Evolutionary conservation across 2,888 invertebrate genomes (phyloP), one percentile per base, ranked within the genome.

Genomic region (Pyrrhia umbra): DNA sequence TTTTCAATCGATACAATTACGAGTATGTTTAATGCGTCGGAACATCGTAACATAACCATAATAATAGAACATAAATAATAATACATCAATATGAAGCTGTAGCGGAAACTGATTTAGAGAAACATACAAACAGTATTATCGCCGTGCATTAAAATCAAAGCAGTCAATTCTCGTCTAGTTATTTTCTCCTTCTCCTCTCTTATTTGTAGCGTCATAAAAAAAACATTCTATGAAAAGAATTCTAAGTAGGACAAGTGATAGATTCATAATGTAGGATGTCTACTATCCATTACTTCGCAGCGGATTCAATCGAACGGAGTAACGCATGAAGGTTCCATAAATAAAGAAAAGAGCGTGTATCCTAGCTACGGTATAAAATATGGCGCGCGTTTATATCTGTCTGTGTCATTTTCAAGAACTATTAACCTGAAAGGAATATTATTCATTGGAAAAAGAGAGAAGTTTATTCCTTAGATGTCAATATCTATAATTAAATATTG

Each of bases 1-100:
- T 71, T 65, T 49, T 60, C 55, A 67, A 71, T 75, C 65, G 61
- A 80, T 77, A 59, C 77, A 78, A 75, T 55, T 69, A n/a, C n/a
- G 13, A n/a, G n/a, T 34, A 64, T 62, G 69, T 78, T 49, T 51
- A 65, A 62, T 61, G 43, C 46, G 52, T 57, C 43, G 76, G 62
- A 77, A 75, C 76, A 75, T 66, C 45, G 23, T 58, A 65, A 68
- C 51, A 54, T 25, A 71, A 51, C 46, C 34, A 39, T 59, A 67
- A 39, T 59, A 67, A 42, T 34, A 30, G 37, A 42, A 27, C 43
- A 21, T 54, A 34, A 56, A 56, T 30, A 27, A 23, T 43, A 30
- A 25, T 40, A n/a, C n/a, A n/a, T 46, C n/a, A 9, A 43, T 15
- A 1, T 9, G 9, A 10, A 6, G n/a, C 8, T 10, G 8, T 51